Evolutionary conservation across 2,113 vertebrate genomes (phyloP), one percentile per base, ranked within the genome.

Genomic region (Hippocampus comes): DNA sequence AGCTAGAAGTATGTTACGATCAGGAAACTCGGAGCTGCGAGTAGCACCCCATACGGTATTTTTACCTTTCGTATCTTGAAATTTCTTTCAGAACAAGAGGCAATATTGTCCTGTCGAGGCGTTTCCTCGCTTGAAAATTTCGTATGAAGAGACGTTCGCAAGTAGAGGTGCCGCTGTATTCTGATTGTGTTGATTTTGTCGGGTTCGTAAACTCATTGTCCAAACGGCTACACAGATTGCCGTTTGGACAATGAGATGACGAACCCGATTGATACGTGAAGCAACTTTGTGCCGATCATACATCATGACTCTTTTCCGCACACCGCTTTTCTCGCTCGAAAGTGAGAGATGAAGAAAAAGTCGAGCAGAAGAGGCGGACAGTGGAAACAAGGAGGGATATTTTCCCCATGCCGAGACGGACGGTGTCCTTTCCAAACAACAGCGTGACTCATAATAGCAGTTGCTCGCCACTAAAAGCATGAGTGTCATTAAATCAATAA

Each of bases 401-500:
- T 66, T 80, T 83, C 69, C 71, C 72, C 72, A 27, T 59, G 51
- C 76, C 63, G 75, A 88, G 87, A 82, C 86, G 87, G 93, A 91
- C 88, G 84, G 14, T 78, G 84, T 86, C 79, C 74, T 83, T 2
- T 76, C 34, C 61, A 91, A 90, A 91, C 90, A 88, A 78, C 87
- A 91, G 89, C 87, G 71, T 53, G 90, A 89, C 92, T 78, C 82
- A 87, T 91, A 92, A 94, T 94, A 94, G 94, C 93, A 89, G 88
- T 56, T 60, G 91, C 92, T 93, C 91, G 92, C 93, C 92, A 92
- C 93, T 95, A 94, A 98, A 95, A 95, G 94, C 95, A 91, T 87
- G 93, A 94, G 94, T 95, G 94, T 95, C 94, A 89, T 95, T 93
- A 94, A 95, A 97, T 97, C 95, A 97, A 98, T 97, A 97, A 97